Conservation (phyloP, 2,888 invertebrate species). For the Yponomeuta plumbellus region DNA sequence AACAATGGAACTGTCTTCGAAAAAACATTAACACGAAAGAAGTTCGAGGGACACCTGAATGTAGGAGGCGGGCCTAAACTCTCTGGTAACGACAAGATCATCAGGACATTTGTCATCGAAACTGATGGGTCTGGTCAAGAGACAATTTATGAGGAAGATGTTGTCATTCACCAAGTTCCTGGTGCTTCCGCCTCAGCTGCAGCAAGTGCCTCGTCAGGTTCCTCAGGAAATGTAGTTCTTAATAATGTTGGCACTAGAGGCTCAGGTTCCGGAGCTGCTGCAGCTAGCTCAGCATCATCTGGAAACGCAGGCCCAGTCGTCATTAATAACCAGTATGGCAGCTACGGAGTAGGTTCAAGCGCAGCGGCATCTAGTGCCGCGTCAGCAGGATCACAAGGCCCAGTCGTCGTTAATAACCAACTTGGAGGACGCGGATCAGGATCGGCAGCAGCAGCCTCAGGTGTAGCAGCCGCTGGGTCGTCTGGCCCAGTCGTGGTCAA, state of each 20-base stretch:
- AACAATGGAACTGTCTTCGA: conserved; percentile 34
- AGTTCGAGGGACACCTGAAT: conserved; percentile 28
- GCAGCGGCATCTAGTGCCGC: neutral
- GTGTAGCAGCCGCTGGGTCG: neutral
- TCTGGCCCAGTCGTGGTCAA: neutral
- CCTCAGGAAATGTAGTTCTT: neutral
- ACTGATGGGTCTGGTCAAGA: conserved; percentile 41
- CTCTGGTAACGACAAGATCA: conserved; percentile 32
- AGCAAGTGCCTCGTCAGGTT: conserved; percentile 1
- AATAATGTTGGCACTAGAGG: neutral
- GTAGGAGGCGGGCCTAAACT: conserved; percentile 20
- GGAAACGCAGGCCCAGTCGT: neutral
- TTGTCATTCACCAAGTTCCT: conserved; percentile 23
- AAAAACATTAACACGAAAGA: conserved; percentile 29
- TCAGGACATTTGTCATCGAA: conserved; percentile 35
- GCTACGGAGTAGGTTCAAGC: neutral
- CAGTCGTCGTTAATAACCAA: conserved; percentile 7
- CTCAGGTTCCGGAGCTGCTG: conserved; percentile 4
- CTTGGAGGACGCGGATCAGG: neutral
- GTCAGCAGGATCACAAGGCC: neutral
- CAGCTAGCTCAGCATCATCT: conserved; percentile 12
- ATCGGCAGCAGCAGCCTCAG: conserved; percentile 1
- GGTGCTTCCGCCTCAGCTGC: conserved; percentile 17
- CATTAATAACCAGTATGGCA: neutral
- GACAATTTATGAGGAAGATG: conserved; percentile 45